Evolutionary conservation across 92 coral and sea anemone species (phyloP).

Genomic region (Zoanthus solanderi): DNA sequence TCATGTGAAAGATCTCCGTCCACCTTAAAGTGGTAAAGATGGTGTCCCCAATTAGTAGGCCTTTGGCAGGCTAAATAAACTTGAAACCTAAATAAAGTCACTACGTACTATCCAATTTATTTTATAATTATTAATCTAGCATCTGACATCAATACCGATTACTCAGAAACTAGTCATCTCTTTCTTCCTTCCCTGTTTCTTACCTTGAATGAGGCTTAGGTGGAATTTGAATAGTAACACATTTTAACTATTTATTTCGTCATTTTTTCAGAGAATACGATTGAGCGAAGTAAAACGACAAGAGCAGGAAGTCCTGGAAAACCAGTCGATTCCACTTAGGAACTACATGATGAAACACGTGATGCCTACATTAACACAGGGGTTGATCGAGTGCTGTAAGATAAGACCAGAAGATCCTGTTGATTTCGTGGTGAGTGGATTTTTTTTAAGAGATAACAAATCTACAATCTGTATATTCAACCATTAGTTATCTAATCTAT

Average conservation of each 20-base stretch:
- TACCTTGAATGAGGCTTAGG: too few relatives aligned
- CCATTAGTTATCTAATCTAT: neutral
- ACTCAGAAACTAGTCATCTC: neutral
- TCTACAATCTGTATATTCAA: neutral
- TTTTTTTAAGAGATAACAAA: neutral
- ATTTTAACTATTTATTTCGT: neutral
- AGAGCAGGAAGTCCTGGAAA: constrained; percentile 93
- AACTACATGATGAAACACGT: constrained; percentile 99
- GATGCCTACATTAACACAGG: constrained; percentile 97
- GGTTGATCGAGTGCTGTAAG: constrained; percentile 94
- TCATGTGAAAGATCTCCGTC: too few relatives aligned
- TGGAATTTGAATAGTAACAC: too few relatives aligned
- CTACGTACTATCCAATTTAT: too few relatives aligned
- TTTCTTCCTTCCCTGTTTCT: neutral
- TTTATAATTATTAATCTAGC: too few relatives aligned
- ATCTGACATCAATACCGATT: too few relatives aligned
- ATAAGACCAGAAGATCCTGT: constrained; percentile 97
- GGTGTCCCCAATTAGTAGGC: too few relatives aligned
- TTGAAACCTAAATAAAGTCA: too few relatives aligned
- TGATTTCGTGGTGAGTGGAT: constrained; percentile 88
- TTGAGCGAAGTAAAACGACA: constrained; percentile 92
- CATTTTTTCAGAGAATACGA: constrained; percentile 73
- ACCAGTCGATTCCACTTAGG: constrained; percentile 96
- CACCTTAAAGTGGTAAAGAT: too few relatives aligned
- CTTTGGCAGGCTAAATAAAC: too few relatives aligned